These are phyloP conservation scores for Oxyruncus cristatus DNA, from an alignment of 2,113 vertebrate species.

Conservation along the genomic window DNA sequence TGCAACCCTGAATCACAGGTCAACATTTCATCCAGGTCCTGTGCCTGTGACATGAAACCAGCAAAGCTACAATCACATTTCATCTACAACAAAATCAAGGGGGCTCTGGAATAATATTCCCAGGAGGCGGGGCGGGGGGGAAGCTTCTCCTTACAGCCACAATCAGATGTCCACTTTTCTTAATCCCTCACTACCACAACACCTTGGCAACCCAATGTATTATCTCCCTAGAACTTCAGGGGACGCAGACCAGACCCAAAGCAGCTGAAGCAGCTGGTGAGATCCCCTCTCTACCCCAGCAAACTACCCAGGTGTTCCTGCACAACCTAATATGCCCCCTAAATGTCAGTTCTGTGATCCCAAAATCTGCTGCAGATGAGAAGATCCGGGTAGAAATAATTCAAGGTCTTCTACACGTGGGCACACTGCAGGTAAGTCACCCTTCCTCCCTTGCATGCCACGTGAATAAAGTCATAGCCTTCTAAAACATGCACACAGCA, in stretches of 20 bases:
- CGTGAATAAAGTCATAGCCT: background rate
- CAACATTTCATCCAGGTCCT: background rate
- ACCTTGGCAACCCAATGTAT: background rate
- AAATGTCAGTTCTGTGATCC: background rate
- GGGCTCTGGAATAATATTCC: background rate
- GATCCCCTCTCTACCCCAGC: background rate
- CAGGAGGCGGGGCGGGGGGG: too few species aligned
- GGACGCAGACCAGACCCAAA: background rate
- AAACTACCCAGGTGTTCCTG: background rate
- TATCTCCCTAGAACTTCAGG: background rate
- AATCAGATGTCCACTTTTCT: background rate
- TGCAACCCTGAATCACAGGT: background rate
- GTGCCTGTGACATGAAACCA: background rate
- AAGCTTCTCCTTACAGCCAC: background rate
- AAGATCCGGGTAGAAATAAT: background rate
- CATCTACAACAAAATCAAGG: background rate
- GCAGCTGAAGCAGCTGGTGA: background rate
- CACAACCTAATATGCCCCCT: background rate
- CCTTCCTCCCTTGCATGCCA: background rate
- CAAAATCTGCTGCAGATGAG: background rate
- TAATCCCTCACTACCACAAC: background rate
- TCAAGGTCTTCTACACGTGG: background rate
- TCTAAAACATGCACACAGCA: background rate
- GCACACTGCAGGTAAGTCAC: background rate
- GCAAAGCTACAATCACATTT: background rate